Evolutionary conservation across 2,113 vertebrate genomes (phyloP).

Genomic region (Peucedramus taeniatus): DNA sequence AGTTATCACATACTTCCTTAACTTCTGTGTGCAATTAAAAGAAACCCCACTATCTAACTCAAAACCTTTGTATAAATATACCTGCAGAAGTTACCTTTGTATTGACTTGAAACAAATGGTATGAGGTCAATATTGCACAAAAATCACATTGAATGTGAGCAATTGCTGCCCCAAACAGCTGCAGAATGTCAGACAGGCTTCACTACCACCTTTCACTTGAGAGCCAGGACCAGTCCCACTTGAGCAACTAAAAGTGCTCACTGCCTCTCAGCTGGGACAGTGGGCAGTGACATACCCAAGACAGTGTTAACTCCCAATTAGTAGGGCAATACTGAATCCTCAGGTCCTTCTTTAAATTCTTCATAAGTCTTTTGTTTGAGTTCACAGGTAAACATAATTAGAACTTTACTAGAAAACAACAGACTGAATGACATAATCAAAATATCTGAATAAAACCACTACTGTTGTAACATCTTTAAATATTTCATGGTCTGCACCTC

Average conservation of each 20-base stretch:
- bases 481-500: neutral
- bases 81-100: neutral
- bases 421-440: neutral
- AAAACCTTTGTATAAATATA: neutral
- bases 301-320: neutral
- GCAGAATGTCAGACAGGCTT: neutral
- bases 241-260: neutral
- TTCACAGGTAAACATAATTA: neutral
- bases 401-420: neutral
- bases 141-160: neutral
- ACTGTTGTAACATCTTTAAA: neutral
- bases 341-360: neutral
- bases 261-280: neutral
- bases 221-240: neutral
- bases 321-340: neutral
- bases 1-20: neutral
- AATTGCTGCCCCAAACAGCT: neutral
- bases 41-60: accelerated
- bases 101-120: neutral
- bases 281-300: neutral
- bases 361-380: neutral
- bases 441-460: neutral
- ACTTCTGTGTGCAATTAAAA: neutral
- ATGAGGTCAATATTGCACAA: neutral
- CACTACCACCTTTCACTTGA: neutral